These are phyloP conservation scores for Pangasianodon hypophthalmus DNA, from an alignment of 2,113 vertebrate species.

Conservation along the genomic window DNA sequence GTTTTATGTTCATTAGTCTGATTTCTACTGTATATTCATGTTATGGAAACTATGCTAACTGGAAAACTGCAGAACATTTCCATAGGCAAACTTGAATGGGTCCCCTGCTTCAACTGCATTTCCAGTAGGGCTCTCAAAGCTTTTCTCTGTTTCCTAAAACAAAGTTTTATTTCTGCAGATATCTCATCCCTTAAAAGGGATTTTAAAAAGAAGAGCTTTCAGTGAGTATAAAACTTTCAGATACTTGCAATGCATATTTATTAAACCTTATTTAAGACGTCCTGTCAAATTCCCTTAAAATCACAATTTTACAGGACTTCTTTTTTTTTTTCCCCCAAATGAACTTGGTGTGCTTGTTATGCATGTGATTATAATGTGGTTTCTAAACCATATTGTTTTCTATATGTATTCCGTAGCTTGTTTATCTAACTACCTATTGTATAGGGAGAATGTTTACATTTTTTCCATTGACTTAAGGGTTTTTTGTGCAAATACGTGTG, in stretches of 20 bases:
- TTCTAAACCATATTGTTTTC: conserved; percentile 24
- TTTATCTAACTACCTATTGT: conserved; percentile 48
- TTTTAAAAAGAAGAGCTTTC: not conserved
- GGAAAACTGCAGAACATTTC: conserved; percentile 23
- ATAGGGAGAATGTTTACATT: conserved; percentile 52
- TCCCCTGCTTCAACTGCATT: not conserved
- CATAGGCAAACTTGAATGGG: not conserved
- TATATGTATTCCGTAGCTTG: not conserved
- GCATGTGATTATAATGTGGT: conserved; percentile 35
- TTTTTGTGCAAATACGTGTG: conserved; percentile 10
- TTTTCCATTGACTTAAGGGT: conserved; percentile 10
- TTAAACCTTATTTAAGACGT: conserved; percentile 1
- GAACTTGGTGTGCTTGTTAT: conserved; percentile 30
- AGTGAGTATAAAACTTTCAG: not conserved
- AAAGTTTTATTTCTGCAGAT: not conserved
- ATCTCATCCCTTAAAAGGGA: not conserved
- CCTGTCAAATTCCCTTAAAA: not conserved
- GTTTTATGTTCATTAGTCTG: conserved; percentile 5
- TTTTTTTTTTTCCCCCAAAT: not conserved
- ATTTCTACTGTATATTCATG: not conserved
- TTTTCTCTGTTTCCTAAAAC: not conserved
- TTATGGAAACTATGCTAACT: conserved; percentile 27
- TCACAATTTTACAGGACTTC: not conserved
- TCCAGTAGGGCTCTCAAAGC: not conserved
- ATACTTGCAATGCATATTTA: not conserved